Evolutionary conservation across 2,113 vertebrate species (phyloP).

Genomic region (Conger conger): DNA sequence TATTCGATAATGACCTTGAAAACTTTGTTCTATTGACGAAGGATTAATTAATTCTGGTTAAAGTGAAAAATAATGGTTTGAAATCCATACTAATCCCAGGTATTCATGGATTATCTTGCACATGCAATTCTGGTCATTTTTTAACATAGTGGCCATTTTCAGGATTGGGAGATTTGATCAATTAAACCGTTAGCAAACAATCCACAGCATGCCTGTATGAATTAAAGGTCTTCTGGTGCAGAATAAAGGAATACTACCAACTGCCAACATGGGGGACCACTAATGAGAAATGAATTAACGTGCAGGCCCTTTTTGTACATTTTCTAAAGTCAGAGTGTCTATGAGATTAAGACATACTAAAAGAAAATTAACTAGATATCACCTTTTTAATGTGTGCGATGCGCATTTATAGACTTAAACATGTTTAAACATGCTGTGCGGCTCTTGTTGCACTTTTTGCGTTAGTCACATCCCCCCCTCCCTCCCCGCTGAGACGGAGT

Average conservation of each 20-base stretch:
- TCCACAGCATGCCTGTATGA: neutral
- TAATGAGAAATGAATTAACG: neutral
- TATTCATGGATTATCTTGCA: conserved; percentile 9
- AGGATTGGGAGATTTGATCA: neutral
- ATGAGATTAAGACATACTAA: neutral
- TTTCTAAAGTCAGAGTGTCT: neutral
- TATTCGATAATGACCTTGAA: conserved; percentile 37
- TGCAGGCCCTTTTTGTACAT: neutral
- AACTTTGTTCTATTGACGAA: conserved; percentile 30
- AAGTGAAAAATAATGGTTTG: conserved; percentile 10
- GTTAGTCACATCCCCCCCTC: conserved; percentile 14
- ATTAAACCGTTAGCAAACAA: neutral
- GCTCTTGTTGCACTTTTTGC: conserved; percentile 11
- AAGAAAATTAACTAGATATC: neutral
- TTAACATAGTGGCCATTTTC: neutral
- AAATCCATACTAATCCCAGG: conserved; percentile 7
- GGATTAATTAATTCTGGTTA: conserved; percentile 29
- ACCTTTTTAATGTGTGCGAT: neutral
- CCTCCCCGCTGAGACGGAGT: conserved; percentile 39
- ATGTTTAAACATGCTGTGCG: neutral
- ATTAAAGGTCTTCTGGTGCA: neutral
- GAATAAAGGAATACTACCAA: neutral
- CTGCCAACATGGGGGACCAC: neutral
- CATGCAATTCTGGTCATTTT: conserved; percentile 16
- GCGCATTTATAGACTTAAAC: neutral